Evolutionary conservation across 1,140 invertebrate genomes (phyloP).

Genomic region (Saccostrea cuccullata): DNA sequence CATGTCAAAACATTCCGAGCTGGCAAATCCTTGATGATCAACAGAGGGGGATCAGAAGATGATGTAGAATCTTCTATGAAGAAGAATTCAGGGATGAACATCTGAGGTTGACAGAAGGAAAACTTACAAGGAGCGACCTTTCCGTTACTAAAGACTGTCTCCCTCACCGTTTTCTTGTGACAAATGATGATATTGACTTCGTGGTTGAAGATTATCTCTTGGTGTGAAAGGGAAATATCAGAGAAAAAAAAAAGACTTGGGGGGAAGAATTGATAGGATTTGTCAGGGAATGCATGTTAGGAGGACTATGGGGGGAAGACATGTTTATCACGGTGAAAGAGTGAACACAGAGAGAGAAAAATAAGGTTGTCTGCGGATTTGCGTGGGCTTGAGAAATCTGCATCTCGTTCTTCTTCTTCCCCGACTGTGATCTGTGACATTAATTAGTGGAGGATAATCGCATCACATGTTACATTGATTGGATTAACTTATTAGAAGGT

Average conservation of each 20-base stretch:
- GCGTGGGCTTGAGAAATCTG: not conserved
- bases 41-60: not conserved
- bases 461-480: not conserved
- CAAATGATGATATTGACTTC: not conserved
- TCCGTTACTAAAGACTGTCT: not conserved
- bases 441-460: not conserved
- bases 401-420: conserved; percentile 4
- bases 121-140: not conserved
- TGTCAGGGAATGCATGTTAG: not conserved
- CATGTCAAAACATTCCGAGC: not conserved
- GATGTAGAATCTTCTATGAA: not conserved
- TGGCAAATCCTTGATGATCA: not conserved
- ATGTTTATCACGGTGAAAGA: not conserved
- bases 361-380: not conserved
- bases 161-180: not conserved
- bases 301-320: too few species aligned
- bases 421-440: not conserved
- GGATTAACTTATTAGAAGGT: too few species aligned
- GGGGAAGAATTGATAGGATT: not conserved
- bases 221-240: not conserved
- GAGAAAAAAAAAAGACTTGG: not conserved
- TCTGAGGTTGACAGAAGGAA: not conserved
- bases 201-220: not conserved
- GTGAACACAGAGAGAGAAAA: too few species aligned
- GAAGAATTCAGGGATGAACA: not conserved